phyloP scores from a whole-genome alignment of 1,140 invertebrate species.

The Tenebrio molitor region DNA sequence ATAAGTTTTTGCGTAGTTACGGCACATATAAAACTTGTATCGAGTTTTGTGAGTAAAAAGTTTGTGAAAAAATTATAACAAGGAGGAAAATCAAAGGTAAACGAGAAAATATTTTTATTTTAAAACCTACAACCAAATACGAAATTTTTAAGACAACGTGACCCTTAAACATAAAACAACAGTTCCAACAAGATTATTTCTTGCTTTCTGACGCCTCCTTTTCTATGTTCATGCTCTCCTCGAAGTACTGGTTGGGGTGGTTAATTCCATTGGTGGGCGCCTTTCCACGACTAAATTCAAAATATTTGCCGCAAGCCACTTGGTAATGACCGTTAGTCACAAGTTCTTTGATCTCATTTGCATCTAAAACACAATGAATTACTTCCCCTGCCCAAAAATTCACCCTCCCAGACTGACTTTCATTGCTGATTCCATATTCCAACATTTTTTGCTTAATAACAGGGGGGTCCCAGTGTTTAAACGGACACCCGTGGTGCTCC shows the following conservation, averaged over 20 bases:
- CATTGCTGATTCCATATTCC: conserved; percentile 72
- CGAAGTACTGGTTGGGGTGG: conserved; percentile 94
- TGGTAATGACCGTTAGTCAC: conserved; percentile 81
- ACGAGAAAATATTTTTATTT: no score
- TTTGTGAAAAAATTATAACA: no score
- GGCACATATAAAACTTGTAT: no score
- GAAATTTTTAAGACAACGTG: no score
- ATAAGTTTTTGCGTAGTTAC: no score
- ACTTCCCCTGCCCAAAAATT: neutral
- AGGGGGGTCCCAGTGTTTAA: conserved; percentile 81
- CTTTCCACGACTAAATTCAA: conserved; percentile 81
- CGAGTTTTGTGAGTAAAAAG: no score
- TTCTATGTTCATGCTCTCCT: conserved; percentile 53
- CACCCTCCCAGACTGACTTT: conserved; percentile 60
- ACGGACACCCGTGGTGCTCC: conserved; percentile 96
- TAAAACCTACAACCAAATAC: no score
- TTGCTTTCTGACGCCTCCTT: conserved; percentile 46
- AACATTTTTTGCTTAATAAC: conserved; percentile 83
- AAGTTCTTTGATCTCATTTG: conserved; percentile 70
- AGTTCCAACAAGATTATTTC: no score
- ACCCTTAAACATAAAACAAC: no score
- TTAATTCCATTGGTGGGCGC: conserved; percentile 76
- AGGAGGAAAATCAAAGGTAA: no score
- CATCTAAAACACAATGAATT: conserved; percentile 50
- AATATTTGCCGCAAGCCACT: conserved; percentile 91